Conservation (phyloP, 1,140 invertebrate genomes). For the Hestina assimilis region DNA sequence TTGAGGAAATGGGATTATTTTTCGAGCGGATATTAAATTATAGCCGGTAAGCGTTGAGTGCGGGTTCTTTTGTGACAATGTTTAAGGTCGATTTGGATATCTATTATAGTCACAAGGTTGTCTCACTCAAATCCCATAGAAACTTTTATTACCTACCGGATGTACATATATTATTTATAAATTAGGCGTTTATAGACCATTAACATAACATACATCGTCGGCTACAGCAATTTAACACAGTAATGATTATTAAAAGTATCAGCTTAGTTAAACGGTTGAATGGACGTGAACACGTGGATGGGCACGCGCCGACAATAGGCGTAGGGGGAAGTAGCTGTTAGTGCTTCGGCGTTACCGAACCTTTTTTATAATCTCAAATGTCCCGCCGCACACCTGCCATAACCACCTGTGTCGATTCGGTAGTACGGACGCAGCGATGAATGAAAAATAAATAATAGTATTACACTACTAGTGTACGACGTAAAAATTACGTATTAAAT, state of each 20-base stretch:
- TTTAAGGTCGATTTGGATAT: background rate
- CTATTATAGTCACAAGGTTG: slow-evolving; percentile 11
- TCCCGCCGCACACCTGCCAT: slow-evolving; percentile 13
- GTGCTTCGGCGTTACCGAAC: slow-evolving; percentile 5
- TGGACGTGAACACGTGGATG: slow-evolving; percentile 44
- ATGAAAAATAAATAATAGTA: background rate
- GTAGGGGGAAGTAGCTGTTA: slow-evolving; percentile 18
- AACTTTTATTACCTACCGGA: background rate
- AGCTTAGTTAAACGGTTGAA: slow-evolving; percentile 22
- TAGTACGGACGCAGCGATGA: background rate
- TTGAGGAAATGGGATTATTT: slow-evolving; percentile 65
- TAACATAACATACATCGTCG: slow-evolving; percentile 6
- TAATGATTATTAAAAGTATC: slow-evolving; percentile 23
- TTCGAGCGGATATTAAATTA: slow-evolving; percentile 76
- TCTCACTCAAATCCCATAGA: background rate
- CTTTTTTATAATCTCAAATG: slow-evolving; percentile 17
- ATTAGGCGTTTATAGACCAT: background rate
- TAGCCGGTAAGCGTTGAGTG: slow-evolving; percentile 53
- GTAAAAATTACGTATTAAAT: too few relatives aligned
- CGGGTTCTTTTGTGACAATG: slow-evolving; percentile 57
- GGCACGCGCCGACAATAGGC: slow-evolving; percentile 51
- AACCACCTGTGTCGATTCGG: slow-evolving; percentile 16
- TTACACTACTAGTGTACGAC: too few relatives aligned
- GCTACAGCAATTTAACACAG: slow-evolving; percentile 15
- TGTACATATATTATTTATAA: background rate